phyloP scores from a whole-genome alignment of 2,797 vertebrate genomes.

The Buceros bicornis region DNA sequence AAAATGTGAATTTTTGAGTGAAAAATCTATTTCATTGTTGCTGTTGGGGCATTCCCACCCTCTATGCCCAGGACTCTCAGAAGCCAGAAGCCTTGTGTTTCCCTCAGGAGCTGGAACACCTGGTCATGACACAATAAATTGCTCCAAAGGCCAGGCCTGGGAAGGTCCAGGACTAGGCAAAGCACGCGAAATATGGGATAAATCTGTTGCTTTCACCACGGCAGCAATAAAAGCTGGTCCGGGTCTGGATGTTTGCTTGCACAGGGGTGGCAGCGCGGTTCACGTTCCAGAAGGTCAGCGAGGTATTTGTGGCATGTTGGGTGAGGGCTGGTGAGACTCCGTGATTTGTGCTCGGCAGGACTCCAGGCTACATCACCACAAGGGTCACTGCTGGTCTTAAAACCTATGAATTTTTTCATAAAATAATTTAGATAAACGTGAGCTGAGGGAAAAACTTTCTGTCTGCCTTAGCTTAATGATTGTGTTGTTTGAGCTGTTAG shows the following conservation, averaged over 20 bases:
- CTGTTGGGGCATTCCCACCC: not conserved
- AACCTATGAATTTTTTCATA: not conserved
- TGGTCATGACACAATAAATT: not conserved
- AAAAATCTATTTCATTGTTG: not conserved
- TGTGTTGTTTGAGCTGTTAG: not conserved
- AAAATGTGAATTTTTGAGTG: not conserved
- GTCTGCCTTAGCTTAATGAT: not conserved
- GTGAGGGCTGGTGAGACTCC: not conserved
- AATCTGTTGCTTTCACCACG: not conserved
- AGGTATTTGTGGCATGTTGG: not conserved
- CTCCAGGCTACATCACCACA: not conserved
- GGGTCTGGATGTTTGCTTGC: not conserved
- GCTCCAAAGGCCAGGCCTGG: not conserved
- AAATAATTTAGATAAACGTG: not conserved
- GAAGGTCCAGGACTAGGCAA: not conserved
- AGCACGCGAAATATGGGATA: not conserved
- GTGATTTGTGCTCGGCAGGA: not conserved
- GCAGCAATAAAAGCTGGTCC: not conserved
- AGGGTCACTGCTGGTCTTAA: not conserved
- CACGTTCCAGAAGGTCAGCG: not conserved
- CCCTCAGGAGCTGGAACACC: not conserved
- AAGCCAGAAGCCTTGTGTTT: not conserved
- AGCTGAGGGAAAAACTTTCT: not conserved
- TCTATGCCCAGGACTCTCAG: not conserved
- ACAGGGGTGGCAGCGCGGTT: fast-evolving